Conservation (phyloP, 2,888 invertebrate species). For the Drosophila siamana region DNA sequence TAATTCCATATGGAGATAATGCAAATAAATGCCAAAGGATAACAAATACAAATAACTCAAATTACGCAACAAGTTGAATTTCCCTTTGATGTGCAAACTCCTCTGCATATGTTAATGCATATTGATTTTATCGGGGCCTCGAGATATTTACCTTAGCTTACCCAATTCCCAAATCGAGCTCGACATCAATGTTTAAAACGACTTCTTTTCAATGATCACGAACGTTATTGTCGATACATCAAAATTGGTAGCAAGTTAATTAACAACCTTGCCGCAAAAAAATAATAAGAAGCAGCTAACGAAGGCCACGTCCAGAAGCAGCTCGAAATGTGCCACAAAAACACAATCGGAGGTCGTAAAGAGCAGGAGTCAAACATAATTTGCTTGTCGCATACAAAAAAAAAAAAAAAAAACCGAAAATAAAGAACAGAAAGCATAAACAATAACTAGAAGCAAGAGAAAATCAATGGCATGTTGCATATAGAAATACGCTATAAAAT, state of each 20-base stretch:
- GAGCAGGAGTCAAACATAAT: conserved; percentile 1
- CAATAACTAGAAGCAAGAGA: background rate
- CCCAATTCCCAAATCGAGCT: too few species aligned
- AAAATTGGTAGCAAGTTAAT: background rate
- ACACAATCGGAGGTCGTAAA: background rate
- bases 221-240: background rate
- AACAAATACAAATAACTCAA: conserved; percentile 1
- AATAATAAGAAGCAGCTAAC: too few species aligned
- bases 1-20: conserved; percentile 2
- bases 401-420: background rate
- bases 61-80: conserved; percentile 2
- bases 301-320: background rate
- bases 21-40: conserved; percentile 6
- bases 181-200: too few species aligned
- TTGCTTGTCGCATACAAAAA: background rate
- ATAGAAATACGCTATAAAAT: background rate
- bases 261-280: background rate
- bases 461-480: background rate
- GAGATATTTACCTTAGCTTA: too few species aligned
- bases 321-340: background rate
- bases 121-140: background rate
- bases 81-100: background rate
- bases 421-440: background rate
- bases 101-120: background rate
- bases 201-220: too few species aligned